Evolutionary conservation across 1,140 invertebrate species (phyloP).

Genomic region (Orius laevigatus): DNA sequence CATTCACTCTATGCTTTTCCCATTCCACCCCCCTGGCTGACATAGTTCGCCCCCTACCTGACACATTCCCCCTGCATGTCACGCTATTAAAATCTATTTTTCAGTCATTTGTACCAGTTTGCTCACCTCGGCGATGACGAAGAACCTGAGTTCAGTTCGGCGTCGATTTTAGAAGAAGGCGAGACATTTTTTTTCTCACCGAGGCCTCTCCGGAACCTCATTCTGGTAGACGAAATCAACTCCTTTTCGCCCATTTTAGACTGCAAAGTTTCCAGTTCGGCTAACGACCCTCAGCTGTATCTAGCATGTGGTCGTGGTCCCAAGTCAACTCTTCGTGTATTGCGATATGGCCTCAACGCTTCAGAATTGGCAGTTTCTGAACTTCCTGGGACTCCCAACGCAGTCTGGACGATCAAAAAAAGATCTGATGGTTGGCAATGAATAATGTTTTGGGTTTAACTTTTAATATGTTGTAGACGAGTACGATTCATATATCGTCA

Average conservation of each 20-base stretch:
- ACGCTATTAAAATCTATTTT: constrained; percentile 21
- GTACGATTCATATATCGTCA: constrained; percentile 99
- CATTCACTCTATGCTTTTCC: too few species aligned
- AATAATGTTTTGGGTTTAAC: too few species aligned
- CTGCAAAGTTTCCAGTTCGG: constrained; percentile 51
- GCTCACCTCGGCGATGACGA: constrained; percentile 98
- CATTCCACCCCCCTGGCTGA: too few species aligned
- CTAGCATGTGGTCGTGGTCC: constrained; percentile 90
- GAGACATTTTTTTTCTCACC: constrained; percentile 99
- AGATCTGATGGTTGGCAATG: constrained; percentile 93
- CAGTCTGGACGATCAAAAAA: constrained; percentile 97
- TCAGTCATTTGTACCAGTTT: constrained; percentile 94
- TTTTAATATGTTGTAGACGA: constrained; percentile 68
- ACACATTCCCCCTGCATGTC: too few species aligned
- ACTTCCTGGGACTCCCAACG: constrained; percentile 95
- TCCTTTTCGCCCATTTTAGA: constrained; percentile 87
- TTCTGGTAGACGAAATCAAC: constrained; percentile 95
- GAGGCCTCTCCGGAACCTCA: constrained; percentile 82
- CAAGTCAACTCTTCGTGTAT: constrained; percentile 76
- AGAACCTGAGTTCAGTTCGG: constrained; percentile 96
- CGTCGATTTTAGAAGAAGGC: constrained; percentile 94
- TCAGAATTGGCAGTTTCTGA: constrained; percentile 99
- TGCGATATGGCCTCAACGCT: constrained; percentile 93
- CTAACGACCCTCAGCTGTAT: constrained; percentile 95
- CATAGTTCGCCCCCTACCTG: too few species aligned